A percentile compares a stretch with the other conserved stretches of the same genome.
phyloP scores from a whole-genome alignment of 2,888 invertebrate species.

The Leptopilina syphax region DNA sequence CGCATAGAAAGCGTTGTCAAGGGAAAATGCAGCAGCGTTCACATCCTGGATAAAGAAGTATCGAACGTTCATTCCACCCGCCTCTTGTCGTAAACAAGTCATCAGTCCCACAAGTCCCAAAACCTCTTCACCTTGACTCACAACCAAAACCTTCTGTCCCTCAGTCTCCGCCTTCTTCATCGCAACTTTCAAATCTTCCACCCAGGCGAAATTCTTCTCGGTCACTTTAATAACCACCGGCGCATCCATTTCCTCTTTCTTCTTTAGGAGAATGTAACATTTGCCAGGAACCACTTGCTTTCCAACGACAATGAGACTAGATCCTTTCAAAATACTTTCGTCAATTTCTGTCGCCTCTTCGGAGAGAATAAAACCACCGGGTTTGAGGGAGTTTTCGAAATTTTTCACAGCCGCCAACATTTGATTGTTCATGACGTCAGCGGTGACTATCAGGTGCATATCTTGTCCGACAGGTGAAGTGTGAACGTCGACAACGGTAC shows the following conservation, averaged over 20 bases:
- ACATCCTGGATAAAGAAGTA: conserved; percentile 84
- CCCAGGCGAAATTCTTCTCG: conserved; percentile 87
- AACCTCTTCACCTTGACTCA: conserved; percentile 83
- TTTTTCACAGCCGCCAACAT: conserved; percentile 79
- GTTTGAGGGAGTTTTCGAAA: conserved; percentile 81
- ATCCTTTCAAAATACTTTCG: conserved; percentile 59
- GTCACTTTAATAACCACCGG: conserved; percentile 82
- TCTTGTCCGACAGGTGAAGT: conserved; percentile 82
- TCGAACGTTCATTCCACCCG: conserved; percentile 88
- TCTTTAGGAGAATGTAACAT: conserved; percentile 84
- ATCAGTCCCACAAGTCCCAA: conserved; percentile 92
- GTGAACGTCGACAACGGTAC: conserved; percentile 81
- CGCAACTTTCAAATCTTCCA: conserved; percentile 87
- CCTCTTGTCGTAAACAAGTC: conserved; percentile 93
- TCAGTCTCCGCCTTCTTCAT: conserved; percentile 83
- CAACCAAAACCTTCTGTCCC: conserved; percentile 82
- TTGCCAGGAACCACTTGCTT: conserved; percentile 82
- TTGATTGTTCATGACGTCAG: conserved; percentile 82
- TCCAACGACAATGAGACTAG: conserved; percentile 79
- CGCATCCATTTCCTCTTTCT: conserved; percentile 73
- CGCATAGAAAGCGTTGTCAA: conserved; percentile 80
- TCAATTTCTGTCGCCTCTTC: conserved; percentile 81
- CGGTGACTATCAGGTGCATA: conserved; percentile 83
- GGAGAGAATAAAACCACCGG: conserved; percentile 85
- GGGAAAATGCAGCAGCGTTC: conserved; percentile 80